Conservation (phyloP, 2,113 vertebrate genomes). For the Hucho hucho region DNA sequence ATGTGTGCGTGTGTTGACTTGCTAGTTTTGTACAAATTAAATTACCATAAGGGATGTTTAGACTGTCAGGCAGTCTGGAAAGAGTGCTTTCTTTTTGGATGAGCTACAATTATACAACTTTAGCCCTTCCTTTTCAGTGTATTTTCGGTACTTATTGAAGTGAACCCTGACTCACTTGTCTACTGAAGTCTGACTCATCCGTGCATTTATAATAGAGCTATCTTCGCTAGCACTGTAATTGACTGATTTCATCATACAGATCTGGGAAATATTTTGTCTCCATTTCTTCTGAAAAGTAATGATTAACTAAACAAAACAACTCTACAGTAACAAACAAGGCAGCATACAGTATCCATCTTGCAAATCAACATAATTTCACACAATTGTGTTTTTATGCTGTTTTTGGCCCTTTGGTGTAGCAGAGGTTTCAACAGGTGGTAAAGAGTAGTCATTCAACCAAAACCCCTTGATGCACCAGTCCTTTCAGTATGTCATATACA, state of each 20-base stretch:
- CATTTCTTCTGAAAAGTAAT: no score
- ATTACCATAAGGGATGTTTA: background rate
- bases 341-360: no score
- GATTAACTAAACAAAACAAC: no score
- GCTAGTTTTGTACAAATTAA: background rate
- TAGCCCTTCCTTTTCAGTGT: background rate
- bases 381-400: no score
- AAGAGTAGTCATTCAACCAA: no score
- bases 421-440: no score
- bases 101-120: background rate
- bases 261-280: background rate
- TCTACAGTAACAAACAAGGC: no score
- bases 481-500: no score
- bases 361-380: no score
- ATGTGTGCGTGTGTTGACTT: background rate
- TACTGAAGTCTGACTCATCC: conserved; percentile 49
- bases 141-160: conserved; percentile 12
- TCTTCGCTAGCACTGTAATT: conserved; percentile 21
- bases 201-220: conserved; percentile 25
- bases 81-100: background rate
- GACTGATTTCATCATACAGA: conserved; percentile 22
- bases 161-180: conserved; percentile 27
- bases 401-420: no score
- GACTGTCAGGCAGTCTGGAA: background rate
- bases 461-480: no score